Conservation (phyloP, 2,113 vertebrate species). For the Trogon surrucura region DNA sequence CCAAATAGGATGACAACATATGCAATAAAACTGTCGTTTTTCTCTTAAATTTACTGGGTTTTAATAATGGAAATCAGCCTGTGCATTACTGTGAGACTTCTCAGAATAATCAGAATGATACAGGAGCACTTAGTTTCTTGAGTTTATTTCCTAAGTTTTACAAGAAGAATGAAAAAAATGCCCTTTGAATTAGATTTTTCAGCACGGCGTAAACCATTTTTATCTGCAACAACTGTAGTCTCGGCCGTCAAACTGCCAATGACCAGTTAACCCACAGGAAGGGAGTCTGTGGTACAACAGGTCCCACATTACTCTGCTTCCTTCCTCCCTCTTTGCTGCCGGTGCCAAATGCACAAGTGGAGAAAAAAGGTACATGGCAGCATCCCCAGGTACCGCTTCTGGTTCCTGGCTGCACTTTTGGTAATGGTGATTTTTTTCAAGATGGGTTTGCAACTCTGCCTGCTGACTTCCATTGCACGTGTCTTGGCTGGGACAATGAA, state of each 20-base stretch:
- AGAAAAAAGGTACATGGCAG: neutral
- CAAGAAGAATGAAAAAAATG: neutral
- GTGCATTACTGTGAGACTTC: neutral
- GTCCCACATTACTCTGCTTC: neutral
- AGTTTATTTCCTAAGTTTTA: neutral
- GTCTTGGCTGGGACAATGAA: neutral
- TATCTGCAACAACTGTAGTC: neutral
- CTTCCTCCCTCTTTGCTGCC: slow-evolving; percentile 5
- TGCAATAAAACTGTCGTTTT: neutral
- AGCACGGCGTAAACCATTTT: neutral
- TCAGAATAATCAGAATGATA: neutral
- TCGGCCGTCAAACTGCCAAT: neutral
- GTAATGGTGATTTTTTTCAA: neutral
- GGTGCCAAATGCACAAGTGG: neutral
- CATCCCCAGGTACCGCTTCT: neutral
- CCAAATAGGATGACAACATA: neutral
- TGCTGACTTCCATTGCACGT: fast-evolving
- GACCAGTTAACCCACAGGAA: slow-evolving; percentile 26
- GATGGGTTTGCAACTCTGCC: neutral
- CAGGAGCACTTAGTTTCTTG: neutral
- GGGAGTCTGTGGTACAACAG: neutral
- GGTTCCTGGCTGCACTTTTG: neutral
- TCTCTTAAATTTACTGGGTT: neutral
- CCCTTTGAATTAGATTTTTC: neutral
- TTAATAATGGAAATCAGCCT: neutral